phyloP scores from a whole-genome alignment of 2,888 invertebrate species.

The Heliconius cydno region DNA sequence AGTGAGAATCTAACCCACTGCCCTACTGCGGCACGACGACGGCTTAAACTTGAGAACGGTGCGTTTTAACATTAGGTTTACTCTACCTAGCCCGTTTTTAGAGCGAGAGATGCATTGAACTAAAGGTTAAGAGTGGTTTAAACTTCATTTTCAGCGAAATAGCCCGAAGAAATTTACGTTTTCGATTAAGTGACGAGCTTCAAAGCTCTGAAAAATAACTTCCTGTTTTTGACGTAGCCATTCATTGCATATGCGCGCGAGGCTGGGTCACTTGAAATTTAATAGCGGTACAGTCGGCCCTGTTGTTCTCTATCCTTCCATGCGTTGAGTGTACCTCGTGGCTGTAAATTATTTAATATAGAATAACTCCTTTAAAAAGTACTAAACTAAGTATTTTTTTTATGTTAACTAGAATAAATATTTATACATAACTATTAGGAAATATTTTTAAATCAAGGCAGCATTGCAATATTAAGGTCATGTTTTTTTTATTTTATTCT shows the following conservation, averaged over 20 bases:
- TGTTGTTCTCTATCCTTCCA: conserved; percentile 5
- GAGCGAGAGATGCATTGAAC: neutral
- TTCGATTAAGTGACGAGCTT: conserved; percentile 26
- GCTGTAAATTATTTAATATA: conserved; percentile 2
- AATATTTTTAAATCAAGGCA: neutral
- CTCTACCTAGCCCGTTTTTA: neutral
- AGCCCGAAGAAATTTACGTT: conserved; percentile 23
- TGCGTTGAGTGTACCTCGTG: neutral
- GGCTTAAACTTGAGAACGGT: neutral
- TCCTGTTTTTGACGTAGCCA: conserved; percentile 23
- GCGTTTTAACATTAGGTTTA: neutral
- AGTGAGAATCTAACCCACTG: neutral
- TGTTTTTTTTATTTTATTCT: neutral
- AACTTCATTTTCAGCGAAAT: conserved; percentile 11
- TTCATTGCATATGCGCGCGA: conserved; percentile 23
- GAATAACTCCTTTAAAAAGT: neutral
- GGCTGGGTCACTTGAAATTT: conserved; percentile 21
- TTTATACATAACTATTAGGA: neutral
- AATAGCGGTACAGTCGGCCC: conserved; percentile 6
- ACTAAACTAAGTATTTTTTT: neutral
- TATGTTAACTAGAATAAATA: neutral
- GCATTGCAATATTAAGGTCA: neutral
- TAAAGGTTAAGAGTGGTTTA: neutral
- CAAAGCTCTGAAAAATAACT: conserved; percentile 23
- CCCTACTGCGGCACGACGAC: neutral